Conservation (phyloP, 2,113 vertebrate species). For the Trichechus manatus region DNA sequence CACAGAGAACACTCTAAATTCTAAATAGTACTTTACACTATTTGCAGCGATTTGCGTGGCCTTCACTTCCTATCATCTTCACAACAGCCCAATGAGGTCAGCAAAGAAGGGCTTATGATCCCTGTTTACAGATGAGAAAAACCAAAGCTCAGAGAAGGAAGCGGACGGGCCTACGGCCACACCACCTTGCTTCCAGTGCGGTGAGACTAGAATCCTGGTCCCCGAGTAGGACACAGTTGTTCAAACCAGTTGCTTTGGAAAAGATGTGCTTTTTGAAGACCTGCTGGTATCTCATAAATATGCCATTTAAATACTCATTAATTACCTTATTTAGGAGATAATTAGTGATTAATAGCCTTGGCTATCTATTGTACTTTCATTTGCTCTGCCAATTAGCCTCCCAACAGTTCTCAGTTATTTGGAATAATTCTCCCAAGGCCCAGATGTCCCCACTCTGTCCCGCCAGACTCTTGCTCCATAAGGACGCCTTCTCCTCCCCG, state of each 20-base stretch:
- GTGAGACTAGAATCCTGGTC: neutral
- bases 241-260: conserved; percentile 41
- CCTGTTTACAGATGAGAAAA: neutral
- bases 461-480: conserved; percentile 47
- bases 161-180: neutral
- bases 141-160: neutral
- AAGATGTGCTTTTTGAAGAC: conserved; percentile 73
- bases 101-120: neutral
- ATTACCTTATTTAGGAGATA: conserved; percentile 76
- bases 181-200: accelerated
- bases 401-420: conserved; percentile 64
- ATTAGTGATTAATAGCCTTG: conserved; percentile 84
- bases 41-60: neutral
- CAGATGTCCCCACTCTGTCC: conserved; percentile 57
- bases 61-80: neutral
- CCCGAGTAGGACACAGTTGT: neutral
- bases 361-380: conserved; percentile 77
- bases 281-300: conserved; percentile 73
- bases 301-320: conserved; percentile 71
- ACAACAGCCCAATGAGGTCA: neutral
- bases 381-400: conserved; percentile 71
- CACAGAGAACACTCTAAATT: neutral
- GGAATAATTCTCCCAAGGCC: conserved; percentile 57
- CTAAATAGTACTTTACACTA: neutral
- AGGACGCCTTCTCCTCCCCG: neutral